phyloP scores from a whole-genome alignment of 2,888 invertebrate species.

The Scaeva pyrastri region DNA sequence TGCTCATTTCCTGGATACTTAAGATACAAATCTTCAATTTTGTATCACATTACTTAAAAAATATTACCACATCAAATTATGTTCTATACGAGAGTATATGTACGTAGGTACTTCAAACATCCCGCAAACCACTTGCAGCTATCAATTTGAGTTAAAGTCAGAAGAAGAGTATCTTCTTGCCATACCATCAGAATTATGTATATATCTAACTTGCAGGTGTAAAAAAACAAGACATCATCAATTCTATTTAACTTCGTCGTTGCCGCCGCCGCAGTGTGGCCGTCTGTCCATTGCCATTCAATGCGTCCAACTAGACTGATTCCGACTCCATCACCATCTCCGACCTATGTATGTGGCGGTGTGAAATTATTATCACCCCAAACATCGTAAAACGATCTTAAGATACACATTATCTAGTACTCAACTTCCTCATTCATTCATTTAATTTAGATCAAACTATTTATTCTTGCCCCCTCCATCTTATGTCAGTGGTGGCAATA shows the following conservation, averaged over 20 bases:
- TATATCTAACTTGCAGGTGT: conserved; percentile 16
- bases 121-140: conserved; percentile 5
- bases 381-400: conserved; percentile 58
- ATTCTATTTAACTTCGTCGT: conserved; percentile 10
- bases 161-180: not conserved
- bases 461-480: not conserved
- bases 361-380: conserved; percentile 65
- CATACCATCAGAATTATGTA: too few species aligned
- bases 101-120: conserved; percentile 5
- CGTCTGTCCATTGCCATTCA: too few species aligned
- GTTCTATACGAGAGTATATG: too few species aligned
- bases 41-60: not conserved
- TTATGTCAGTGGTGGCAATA: not conserved
- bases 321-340: too few species aligned
- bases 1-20: conserved; percentile 30
- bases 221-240: conserved; percentile 1
- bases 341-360: too few species aligned
- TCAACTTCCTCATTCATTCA: conserved; percentile 68
- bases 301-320: too few species aligned
- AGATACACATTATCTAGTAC: conserved; percentile 49
- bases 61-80: not conserved
- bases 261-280: not conserved
- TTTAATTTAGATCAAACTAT: conserved; percentile 62
- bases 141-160: conserved; percentile 10
- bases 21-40: conserved; percentile 15